These are phyloP conservation scores for Condylostylus longicornis DNA, from an alignment of 1,140 invertebrate genomes.

Conservation along the genomic window DNA sequence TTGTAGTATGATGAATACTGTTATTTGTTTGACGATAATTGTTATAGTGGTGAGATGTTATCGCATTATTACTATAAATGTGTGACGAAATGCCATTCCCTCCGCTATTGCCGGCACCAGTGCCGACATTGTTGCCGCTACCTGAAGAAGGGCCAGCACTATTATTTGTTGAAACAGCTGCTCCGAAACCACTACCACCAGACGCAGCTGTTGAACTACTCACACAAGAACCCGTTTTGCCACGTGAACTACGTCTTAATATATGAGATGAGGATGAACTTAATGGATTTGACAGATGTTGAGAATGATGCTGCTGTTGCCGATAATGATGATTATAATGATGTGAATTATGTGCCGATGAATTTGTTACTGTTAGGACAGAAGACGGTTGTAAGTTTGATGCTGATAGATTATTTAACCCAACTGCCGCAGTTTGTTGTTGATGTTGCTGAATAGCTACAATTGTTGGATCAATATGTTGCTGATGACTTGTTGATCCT, in stretches of 20 bases:
- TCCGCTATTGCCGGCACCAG: neutral
- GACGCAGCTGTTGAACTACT: conserved; percentile 20
- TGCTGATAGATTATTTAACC: too few species aligned
- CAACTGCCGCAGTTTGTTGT: too few species aligned
- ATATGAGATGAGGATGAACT: conserved; percentile 12
- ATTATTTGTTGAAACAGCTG: neutral
- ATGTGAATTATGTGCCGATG: too few species aligned
- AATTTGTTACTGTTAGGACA: too few species aligned
- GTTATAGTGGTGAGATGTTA: too few species aligned
- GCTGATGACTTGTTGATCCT: conserved; percentile 9
- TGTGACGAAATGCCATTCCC: conserved; percentile 1
- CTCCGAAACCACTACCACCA: conserved; percentile 7
- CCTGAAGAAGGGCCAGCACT: conserved; percentile 2
- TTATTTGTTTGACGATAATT: too few species aligned
- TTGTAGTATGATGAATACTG: neutral
- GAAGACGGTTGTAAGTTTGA: too few species aligned
- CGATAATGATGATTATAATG: too few species aligned
- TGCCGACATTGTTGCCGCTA: conserved; percentile 4
- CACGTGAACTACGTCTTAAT: conserved; percentile 28
- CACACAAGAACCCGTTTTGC: conserved; percentile 34
- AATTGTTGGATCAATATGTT: conserved; percentile 3
- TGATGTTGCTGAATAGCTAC: conserved; percentile 10
- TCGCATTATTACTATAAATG: too few species aligned
- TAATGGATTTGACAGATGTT: neutral
- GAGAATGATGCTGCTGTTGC: conserved; percentile 17